phyloP scores from a whole-genome alignment of 92 coral and sea anemone species.

The Actinostola sp. region DNA sequence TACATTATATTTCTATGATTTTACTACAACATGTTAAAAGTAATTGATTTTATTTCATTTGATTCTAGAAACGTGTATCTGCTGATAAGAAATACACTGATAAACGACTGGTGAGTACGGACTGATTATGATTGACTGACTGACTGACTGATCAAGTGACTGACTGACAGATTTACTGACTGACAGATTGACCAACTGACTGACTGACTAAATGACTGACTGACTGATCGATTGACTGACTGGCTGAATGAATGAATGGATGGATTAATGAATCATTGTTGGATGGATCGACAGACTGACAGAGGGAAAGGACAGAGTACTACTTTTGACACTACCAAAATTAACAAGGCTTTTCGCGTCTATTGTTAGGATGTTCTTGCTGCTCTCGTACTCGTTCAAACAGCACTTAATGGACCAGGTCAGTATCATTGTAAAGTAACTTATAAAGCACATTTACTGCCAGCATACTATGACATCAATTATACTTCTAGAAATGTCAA shows the following conservation, averaged over 20 bases:
- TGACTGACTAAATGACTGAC: too few relatives aligned
- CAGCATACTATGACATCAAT: too few relatives aligned
- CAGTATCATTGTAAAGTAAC: neutral
- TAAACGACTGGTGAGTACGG: constrained; percentile 89
- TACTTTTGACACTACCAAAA: neutral
- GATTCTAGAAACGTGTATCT: constrained; percentile 81
- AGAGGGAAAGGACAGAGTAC: too few relatives aligned
- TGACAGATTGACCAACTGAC: too few relatives aligned
- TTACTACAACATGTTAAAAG: neutral
- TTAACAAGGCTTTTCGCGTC: neutral
- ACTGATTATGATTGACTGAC: too few relatives aligned
- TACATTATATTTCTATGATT: neutral
- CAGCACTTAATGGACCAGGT: constrained; percentile 96
- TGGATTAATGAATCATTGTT: too few relatives aligned
- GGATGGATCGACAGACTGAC: too few relatives aligned
- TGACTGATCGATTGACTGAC: too few relatives aligned
- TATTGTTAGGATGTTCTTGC: constrained; percentile 88
- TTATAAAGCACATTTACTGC: neutral
- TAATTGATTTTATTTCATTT: neutral
- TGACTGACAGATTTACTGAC: too few relatives aligned
- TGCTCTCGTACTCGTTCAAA: constrained; percentile 90
- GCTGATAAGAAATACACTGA: constrained; percentile 98
- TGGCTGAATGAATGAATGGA: too few relatives aligned
- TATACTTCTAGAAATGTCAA: neutral
- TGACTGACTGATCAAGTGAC: too few relatives aligned